Percentiles rank a stretch among this genome's conserved stretches.
Evolutionary conservation across 2,888 invertebrate species (phyloP).

Genomic region (Brassicogethes aeneus): DNA sequence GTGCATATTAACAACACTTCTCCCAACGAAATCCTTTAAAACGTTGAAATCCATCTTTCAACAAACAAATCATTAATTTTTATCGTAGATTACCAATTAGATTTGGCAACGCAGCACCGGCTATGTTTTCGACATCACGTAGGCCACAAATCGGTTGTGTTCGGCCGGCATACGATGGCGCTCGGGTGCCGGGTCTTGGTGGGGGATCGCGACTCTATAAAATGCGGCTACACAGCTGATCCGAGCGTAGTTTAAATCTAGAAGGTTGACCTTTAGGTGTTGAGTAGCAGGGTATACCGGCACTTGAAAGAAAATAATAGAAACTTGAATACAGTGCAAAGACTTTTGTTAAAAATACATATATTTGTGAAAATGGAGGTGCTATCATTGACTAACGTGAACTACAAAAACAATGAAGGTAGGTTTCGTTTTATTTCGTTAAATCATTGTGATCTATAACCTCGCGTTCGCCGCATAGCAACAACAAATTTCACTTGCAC

Average conservation of each 20-base stretch:
- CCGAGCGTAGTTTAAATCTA: neutral
- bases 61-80: too few species aligned
- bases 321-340: too few species aligned
- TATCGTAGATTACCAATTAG: too few species aligned
- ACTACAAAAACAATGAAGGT: neutral
- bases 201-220: neutral
- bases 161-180: too few species aligned
- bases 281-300: too few species aligned
- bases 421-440: neutral
- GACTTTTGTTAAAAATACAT: too few species aligned
- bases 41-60: too few species aligned
- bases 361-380: neutral
- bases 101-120: neutral
- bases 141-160: neutral
- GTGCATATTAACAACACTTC: too few species aligned
- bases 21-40: too few species aligned
- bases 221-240: neutral
- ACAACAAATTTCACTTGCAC: neutral
- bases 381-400: neutral
- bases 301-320: too few species aligned
- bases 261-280: too few species aligned
- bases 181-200: neutral
- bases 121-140: neutral
- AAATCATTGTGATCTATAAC: too few species aligned
- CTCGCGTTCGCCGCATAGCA: neutral